phyloP scores from a whole-genome alignment of 1,140 invertebrate genomes.

The Diuraphis noxia region DNA sequence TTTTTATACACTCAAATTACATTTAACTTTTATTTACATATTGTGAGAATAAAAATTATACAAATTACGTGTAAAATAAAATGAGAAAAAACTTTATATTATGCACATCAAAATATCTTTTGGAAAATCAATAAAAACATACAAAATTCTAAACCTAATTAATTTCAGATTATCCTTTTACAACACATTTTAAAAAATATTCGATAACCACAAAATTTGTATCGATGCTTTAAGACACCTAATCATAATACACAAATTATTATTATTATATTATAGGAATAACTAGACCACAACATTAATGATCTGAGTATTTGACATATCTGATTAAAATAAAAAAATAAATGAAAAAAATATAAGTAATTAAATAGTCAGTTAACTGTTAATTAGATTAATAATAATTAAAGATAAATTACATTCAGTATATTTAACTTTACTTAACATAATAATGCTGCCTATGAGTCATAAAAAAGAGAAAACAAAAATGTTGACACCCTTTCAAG shows the following conservation, averaged over 20 bases:
- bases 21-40: not conserved
- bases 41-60: constrained; percentile 12
- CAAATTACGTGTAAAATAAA: not conserved
- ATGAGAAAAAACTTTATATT: not conserved
- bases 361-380: not conserved
- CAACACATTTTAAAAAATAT: constrained; percentile 27
- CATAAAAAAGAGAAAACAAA: not conserved
- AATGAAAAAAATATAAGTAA: not conserved
- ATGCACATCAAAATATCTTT: not conserved
- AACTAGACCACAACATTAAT: not conserved
- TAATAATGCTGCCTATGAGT: not conserved
- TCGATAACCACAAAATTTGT: not conserved
- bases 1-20: not conserved
- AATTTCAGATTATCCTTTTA: not conserved
- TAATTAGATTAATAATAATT: constrained; percentile 8
- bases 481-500: not conserved
- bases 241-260: not conserved
- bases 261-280: constrained; percentile 22
- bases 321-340: not conserved
- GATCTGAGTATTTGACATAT: not conserved
- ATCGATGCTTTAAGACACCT: not conserved
- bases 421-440: not conserved
- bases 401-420: not conserved
- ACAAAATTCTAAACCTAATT: not conserved
- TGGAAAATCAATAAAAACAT: constrained; percentile 28